Evolutionary conservation across 2,113 vertebrate genomes (phyloP).

Genomic region (Rhabdomys dilectus): DNA sequence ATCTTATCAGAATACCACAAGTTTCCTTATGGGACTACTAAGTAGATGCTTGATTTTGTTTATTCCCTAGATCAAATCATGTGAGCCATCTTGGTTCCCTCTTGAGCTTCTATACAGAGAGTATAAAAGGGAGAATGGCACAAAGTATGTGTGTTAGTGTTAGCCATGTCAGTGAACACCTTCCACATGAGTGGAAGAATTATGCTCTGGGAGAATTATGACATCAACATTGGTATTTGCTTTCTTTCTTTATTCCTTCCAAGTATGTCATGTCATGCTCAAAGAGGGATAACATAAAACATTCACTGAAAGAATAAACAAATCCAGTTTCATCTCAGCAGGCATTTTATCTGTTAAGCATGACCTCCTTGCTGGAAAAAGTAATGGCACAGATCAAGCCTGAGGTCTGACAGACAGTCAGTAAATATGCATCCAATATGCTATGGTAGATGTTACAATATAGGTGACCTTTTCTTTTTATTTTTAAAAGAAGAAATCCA

Average conservation of each 20-base stretch:
- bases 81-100: not conserved
- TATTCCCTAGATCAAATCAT: not conserved
- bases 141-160: too few relatives aligned
- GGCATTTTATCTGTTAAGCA: not conserved
- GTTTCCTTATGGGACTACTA: not conserved
- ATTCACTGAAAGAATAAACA: not conserved
- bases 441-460: not conserved
- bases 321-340: not conserved
- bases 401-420: not conserved
- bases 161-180: not conserved
- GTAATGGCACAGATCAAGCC: not conserved
- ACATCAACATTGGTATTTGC: not conserved
- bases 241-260: slow-evolving; percentile 18
- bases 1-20: not conserved
- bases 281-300: not conserved
- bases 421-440: not conserved
- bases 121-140: not conserved
- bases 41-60: not conserved
- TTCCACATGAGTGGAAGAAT: not conserved
- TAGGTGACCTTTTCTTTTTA: not conserved
- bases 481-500: not conserved
- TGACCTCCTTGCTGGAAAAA: not conserved
- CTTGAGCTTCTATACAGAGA: not conserved
- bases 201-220: not conserved
- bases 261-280: not conserved